Evolutionary conservation across 2,113 vertebrate species (phyloP).

Genomic region (Chamaea fasciata): DNA sequence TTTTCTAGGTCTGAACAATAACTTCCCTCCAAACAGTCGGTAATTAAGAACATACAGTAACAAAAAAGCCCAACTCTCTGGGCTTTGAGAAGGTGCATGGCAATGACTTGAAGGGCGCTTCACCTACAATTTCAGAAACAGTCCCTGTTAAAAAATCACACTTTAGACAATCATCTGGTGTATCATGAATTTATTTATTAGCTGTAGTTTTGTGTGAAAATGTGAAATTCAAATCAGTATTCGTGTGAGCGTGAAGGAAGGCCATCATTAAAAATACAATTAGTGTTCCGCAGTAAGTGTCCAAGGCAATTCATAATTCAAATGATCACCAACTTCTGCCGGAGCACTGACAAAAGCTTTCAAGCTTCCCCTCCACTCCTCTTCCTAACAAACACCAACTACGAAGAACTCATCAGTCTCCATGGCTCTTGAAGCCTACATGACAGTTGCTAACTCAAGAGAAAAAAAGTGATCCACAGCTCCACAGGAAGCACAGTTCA

Average conservation of each 20-base stretch:
- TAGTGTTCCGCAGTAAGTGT: neutral
- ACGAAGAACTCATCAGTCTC: neutral
- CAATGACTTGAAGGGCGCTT: rapidly evolving
- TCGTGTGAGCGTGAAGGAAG: neutral
- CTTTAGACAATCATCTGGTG: neutral
- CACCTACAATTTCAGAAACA: neutral
- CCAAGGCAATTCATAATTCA: neutral
- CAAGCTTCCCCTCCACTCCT: neutral
- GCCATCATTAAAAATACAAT: neutral
- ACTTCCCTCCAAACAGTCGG: rapidly evolving
- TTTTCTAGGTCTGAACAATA: neutral
- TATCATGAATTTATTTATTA: neutral
- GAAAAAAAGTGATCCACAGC: neutral
- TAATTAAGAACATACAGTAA: neutral
- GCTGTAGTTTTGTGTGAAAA: neutral
- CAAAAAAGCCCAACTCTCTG: rapidly evolving
- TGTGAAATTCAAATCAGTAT: neutral
- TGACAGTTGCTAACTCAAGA: neutral
- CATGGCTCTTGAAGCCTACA: neutral
- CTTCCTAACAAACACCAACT: neutral
- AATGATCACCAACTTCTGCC: neutral
- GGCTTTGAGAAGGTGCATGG: rapidly evolving
- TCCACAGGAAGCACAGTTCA: neutral
- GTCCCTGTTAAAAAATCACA: neutral
- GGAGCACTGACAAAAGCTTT: neutral